Percentiles rank a stretch among this genome's conserved stretches.
Evolutionary conservation across 1,140 invertebrate genomes (phyloP).

Genomic region (Drosophila virilis): DNA sequence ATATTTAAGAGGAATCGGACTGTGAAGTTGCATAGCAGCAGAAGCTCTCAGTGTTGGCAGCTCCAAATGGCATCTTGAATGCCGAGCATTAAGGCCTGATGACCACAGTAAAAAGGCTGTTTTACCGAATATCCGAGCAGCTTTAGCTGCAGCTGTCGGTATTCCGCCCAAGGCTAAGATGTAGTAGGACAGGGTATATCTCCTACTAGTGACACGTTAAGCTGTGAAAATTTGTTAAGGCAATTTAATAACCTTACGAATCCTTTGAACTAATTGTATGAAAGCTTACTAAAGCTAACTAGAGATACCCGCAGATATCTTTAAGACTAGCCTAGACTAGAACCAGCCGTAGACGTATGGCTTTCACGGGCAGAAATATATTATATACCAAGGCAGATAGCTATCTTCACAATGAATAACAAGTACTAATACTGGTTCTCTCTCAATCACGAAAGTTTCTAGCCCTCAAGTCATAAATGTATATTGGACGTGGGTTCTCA

Average conservation of each 20-base stretch:
- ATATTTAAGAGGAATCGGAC: slow-evolving; percentile 1
- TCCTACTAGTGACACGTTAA: neutral
- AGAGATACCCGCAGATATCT: too few relatives aligned
- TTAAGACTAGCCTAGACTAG: too few relatives aligned
- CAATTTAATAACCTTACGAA: neutral
- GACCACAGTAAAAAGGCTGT: neutral
- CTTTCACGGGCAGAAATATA: too few relatives aligned
- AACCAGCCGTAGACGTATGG: too few relatives aligned
- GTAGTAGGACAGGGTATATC: neutral
- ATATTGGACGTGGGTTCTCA: too few relatives aligned
- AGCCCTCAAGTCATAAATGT: too few relatives aligned
- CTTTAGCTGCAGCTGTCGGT: slow-evolving; percentile 3
- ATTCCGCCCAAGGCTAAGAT: neutral
- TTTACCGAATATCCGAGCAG: neutral
- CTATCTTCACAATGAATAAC: too few relatives aligned
- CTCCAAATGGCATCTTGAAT: neutral
- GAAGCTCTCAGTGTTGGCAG: neutral
- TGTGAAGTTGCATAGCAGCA: too few relatives aligned
- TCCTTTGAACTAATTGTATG: neutral
- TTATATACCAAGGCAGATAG: too few relatives aligned
- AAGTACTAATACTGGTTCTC: too few relatives aligned
- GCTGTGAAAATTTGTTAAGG: slow-evolving; percentile 8
- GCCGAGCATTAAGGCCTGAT: neutral
- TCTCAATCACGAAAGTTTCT: too few relatives aligned
- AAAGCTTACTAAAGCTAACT: too few relatives aligned